A percentile compares a stretch with the other conserved stretches of the same genome.
Evolutionary conservation across 2,113 vertebrate genomes (phyloP).

Genomic region (Scartelaos histophorus): DNA sequence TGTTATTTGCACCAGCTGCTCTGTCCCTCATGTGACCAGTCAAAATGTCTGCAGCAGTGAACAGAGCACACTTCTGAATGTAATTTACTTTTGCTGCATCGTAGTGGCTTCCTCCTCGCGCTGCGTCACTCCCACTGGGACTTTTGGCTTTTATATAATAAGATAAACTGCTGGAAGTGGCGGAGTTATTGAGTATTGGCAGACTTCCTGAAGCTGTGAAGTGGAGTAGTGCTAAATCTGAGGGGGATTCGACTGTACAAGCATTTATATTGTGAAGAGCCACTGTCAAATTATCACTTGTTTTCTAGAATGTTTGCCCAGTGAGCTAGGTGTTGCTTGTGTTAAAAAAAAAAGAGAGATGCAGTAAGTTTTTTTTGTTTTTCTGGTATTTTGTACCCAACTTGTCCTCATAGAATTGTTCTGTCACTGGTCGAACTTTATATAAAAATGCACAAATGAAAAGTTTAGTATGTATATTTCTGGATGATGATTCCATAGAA

Average conservation of each 20-base stretch:
- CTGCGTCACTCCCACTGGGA: slow-evolving; percentile 16
- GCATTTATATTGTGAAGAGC: slow-evolving; percentile 20
- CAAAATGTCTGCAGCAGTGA: slow-evolving; percentile 17
- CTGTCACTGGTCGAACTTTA: no score
- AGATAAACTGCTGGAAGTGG: slow-evolving; percentile 40
- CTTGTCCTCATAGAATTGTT: no score
- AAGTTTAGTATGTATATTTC: no score
- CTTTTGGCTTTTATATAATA: slow-evolving; percentile 44
- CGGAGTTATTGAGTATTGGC: slow-evolving; percentile 44
- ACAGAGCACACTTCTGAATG: slow-evolving; percentile 26
- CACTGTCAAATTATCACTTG: slow-evolving; percentile 24
- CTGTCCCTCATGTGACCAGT: slow-evolving; percentile 18
- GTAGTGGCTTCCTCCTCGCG: slow-evolving; percentile 15
- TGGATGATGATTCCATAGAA: no score
- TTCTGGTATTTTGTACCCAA: no score
- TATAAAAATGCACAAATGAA: no score
- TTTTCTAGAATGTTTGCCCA: slow-evolving; percentile 8
- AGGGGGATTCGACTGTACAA: slow-evolving; percentile 18
- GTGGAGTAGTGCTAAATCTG: slow-evolving; percentile 26
- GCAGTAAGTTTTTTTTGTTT: background rate
- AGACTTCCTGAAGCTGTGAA: slow-evolving; percentile 47
- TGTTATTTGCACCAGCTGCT: slow-evolving; percentile 15
- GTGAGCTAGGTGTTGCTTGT: background rate
- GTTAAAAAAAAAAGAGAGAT: background rate
- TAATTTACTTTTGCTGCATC: slow-evolving; percentile 29